Evolutionary conservation across 2,888 invertebrate species (phyloP), one percentile per base, ranked within the genome.

Genomic region (Andricus quercusramuli): DNA sequence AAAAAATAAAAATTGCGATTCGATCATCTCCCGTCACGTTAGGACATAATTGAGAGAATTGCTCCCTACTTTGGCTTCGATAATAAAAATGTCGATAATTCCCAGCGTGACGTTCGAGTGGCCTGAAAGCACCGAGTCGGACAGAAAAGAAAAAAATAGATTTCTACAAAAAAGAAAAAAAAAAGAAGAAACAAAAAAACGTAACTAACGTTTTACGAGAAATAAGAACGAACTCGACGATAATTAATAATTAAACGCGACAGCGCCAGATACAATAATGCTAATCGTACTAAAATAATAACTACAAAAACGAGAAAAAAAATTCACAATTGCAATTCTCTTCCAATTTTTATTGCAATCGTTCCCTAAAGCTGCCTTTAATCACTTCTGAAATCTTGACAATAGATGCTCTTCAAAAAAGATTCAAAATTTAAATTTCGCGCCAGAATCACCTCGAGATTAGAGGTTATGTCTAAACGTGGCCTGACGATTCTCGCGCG

Each of bases 71-170:
- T 74, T 74, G 74, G 74, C 56, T 56, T 74, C 17, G 32, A 80
- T 83, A 83, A 83, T 84, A 82, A 83, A 62, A 82, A 66, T 82
- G 87, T 86, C 80, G 77, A 78, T 65, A 83, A 79, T 83, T 82
- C 81, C 79, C 79, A 78, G 68, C 74, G 51, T 74, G 74, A 56
- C 29, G 32, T 74, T 74, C 32, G 56, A 56, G 47, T 70, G 32
- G 74, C 56, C n/a, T 29, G 32, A 74, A 56, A 74, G 74, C 74
- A 74, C 74, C 74, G 74, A 74, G 51, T 74, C 51, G 44, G 68
- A 68, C 68, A 68, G 68, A n/a, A 68, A 47, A 68, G 44, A 22
- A 68, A 47, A 67, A 68, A 25, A 44, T 41, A 47, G 22, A 44
- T 13, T 68, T 68, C 15, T 25, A 68, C 47, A 32, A n/a, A 62